Percentiles rank a stretch among this genome's conserved stretches.
Conservation (phyloP, 1,140 invertebrate species). For the Bombyx mori region DNA sequence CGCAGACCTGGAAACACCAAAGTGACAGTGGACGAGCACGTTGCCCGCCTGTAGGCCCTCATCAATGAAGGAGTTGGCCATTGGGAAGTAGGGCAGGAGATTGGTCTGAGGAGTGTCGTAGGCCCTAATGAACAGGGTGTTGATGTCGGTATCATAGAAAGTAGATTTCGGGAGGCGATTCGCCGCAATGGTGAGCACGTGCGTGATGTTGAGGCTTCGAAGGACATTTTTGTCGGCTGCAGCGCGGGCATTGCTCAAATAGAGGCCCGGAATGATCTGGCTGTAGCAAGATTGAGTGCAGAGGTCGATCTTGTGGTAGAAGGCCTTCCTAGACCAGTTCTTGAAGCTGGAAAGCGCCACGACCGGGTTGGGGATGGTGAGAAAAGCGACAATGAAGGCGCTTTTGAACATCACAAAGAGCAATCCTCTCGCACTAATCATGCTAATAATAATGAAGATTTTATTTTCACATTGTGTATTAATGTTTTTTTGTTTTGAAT, state of each 20-base stretch:
- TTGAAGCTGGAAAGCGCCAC: conserved; percentile 41
- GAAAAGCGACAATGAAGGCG: conserved; percentile 45
- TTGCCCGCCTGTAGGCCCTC: conserved; percentile 67
- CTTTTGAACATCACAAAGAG: conserved; percentile 52
- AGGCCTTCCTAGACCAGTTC: conserved; percentile 41
- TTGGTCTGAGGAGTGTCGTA: conserved; percentile 56
- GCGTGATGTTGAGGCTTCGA: conserved; percentile 53
- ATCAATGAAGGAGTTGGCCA: conserved; percentile 60
- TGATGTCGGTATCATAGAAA: conserved; percentile 43
- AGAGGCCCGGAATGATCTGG: conserved; percentile 55
- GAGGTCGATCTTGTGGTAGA: conserved; percentile 53
- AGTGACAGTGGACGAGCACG: conserved; percentile 95
- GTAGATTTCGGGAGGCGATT: conserved; percentile 47
- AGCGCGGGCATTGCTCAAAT: conserved; percentile 57
- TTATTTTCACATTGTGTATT: no score
- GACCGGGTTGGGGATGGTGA: conserved; percentile 45
- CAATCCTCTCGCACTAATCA: conserved; percentile 35
- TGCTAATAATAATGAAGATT: conserved; percentile 13
- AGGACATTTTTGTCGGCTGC: conserved; percentile 47
- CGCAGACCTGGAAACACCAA: conserved; percentile 93
- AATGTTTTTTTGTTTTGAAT: no score
- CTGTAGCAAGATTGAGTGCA: conserved; percentile 56
- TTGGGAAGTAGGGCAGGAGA: conserved; percentile 59
- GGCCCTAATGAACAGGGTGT: conserved; percentile 58
- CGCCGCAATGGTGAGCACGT: conserved; percentile 57